Percentiles rank a stretch among this genome's conserved stretches.
Evolutionary conservation across 2,113 vertebrate genomes (phyloP).

Genomic region (Seriola aureovittata): DNA sequence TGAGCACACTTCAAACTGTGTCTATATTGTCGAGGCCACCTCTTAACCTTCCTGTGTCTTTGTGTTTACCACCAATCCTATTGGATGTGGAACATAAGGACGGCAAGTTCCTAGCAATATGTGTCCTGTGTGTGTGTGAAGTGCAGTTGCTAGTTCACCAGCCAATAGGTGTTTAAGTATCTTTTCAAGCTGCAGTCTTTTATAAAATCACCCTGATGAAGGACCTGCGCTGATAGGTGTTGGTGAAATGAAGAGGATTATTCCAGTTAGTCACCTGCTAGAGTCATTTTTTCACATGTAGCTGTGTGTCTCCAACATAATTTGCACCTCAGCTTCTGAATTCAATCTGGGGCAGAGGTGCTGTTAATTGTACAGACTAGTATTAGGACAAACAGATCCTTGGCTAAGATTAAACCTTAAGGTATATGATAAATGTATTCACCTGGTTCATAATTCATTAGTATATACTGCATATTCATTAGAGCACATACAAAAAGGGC

Average conservation of each 20-base stretch:
- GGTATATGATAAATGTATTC: neutral
- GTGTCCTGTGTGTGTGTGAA: neutral
- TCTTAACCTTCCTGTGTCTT: conserved; percentile 7
- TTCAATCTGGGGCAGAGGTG: no score
- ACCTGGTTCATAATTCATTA: neutral
- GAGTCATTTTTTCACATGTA: neutral
- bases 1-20: neutral
- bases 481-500: neutral
- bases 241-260: neutral
- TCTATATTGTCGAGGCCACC: neutral
- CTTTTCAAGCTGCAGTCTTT: neutral
- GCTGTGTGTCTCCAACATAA: neutral
- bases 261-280: neutral
- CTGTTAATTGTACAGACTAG: neutral
- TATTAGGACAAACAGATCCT: neutral
- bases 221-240: neutral
- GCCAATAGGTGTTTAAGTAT: neutral
- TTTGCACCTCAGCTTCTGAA: neutral
- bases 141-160: neutral
- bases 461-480: neutral
- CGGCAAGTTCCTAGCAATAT: neutral
- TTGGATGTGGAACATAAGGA: neutral
- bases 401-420: neutral
- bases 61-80: neutral
- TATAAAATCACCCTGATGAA: neutral